Base-by-base conservation (phyloP, 2,888 invertebrate genomes). In the Brachypalpus laphriformis region DNA sequence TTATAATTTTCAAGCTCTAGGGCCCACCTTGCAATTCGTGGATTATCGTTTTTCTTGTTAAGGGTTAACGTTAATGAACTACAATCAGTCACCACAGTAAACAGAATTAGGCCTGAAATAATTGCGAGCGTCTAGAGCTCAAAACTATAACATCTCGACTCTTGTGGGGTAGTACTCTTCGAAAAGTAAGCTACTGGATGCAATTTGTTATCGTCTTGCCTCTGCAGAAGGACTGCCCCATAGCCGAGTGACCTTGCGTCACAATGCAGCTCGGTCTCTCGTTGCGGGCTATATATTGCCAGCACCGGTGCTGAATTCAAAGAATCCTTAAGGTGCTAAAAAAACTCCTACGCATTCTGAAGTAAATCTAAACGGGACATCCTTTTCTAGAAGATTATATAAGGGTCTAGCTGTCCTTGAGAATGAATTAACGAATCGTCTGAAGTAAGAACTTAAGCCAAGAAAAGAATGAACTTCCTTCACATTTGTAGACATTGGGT, bases 71-170 rank as follows among this genome's bases (percentile, higher is more conserved):
- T 89, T 5, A 90, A 85, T 1, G 90, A 89, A 1, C 88, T 86
- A 75, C 90, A 91, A 66, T 90, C 90, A 8, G 74, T 59, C 2
- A 49, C 40, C 11, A 47, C 22, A 5, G 28, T 56, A 7, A 54
- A 66, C n/a, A 37, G 37, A 11, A 66, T 66, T 87, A 90, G 71
- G 0, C 89, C 88, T 77, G 88, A 88, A 1, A 25, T 87, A 0
- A 90, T 89, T 0, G 90, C 89, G 1, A 91, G 70, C 0, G 89
- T 89, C 61, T 90, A 87, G 0, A 90, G 82, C 40, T 90, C 89
- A 61, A 90, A 31, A 8, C 31, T 31, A 1, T 31, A 8, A 5
- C 5, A 25, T 5, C 25, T 2, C 5, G 25, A 25, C 25, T 25
- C 25, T 5, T 25, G 25, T 25, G 25, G 25, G 3, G 31, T 31